These are phyloP conservation scores for Ciconia boyciana DNA, from an alignment of 2,113 vertebrate genomes.

Conservation along the genomic window DNA sequence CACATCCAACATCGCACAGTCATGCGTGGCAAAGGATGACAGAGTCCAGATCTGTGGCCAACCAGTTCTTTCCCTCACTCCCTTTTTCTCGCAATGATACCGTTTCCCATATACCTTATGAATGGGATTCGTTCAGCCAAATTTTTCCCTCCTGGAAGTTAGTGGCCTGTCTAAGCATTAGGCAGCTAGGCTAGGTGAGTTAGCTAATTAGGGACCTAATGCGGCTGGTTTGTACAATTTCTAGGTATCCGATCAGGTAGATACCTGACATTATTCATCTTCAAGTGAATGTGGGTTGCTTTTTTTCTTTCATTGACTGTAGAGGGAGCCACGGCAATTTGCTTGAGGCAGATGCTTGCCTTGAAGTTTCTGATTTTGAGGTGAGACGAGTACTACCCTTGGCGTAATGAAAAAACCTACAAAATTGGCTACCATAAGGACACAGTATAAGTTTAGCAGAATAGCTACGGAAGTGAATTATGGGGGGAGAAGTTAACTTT, in stretches of 20 bases:
- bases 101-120: background rate
- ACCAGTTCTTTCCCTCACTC: background rate
- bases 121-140: background rate
- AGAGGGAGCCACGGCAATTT: constrained; percentile 18
- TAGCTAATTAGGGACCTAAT: background rate
- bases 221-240: background rate
- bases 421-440: background rate
- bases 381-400: background rate
- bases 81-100: background rate
- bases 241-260: background rate
- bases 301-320: background rate
- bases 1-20: background rate
- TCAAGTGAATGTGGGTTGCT: background rate
- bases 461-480: background rate
- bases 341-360: background rate
- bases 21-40: background rate
- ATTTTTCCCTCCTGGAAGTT: background rate
- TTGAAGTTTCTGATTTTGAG: background rate
- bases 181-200: background rate
- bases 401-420: background rate
- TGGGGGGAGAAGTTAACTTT: background rate
- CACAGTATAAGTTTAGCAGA: background rate
- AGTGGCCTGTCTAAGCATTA: background rate
- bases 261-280: background rate
- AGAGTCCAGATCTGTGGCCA: background rate